Percentiles rank a stretch among this genome's conserved stretches.
Conservation (phyloP, 2,113 vertebrate genomes). For the Nesoenas mayeri region DNA sequence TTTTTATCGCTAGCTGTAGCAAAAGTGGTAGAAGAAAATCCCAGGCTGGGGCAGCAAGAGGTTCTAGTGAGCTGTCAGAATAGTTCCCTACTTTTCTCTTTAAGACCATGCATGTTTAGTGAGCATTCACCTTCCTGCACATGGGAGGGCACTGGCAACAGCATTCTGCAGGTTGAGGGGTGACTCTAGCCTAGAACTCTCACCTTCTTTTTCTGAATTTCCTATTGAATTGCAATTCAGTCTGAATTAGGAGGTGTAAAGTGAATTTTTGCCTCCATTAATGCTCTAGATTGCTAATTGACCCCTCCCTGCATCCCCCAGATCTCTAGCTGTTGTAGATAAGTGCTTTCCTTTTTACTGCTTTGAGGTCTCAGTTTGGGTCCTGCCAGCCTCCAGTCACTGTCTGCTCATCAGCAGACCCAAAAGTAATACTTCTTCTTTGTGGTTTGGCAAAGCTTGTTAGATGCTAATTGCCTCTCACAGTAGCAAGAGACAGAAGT, state of each 20-base stretch:
- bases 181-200: not conserved
- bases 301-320: rapidly evolving
- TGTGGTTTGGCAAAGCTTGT: not conserved
- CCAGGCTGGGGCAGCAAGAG: not conserved
- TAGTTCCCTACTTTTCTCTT: not conserved
- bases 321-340: not conserved
- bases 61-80: not conserved
- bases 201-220: not conserved
- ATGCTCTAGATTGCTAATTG: not conserved
- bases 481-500: not conserved
- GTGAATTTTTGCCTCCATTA: not conserved
- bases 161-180: not conserved
- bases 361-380: not conserved
- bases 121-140: not conserved
- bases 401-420: not conserved
- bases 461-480: not conserved
- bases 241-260: not conserved
- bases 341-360: not conserved
- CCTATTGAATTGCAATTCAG: not conserved
- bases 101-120: rapidly evolving
- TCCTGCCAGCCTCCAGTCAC: not conserved
- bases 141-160: not conserved
- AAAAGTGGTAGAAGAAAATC: not conserved
- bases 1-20: not conserved
- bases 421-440: not conserved